These are phyloP conservation scores for Atherinomorus stipes DNA, from an alignment of 2,113 vertebrate species.

Conservation along the genomic window DNA sequence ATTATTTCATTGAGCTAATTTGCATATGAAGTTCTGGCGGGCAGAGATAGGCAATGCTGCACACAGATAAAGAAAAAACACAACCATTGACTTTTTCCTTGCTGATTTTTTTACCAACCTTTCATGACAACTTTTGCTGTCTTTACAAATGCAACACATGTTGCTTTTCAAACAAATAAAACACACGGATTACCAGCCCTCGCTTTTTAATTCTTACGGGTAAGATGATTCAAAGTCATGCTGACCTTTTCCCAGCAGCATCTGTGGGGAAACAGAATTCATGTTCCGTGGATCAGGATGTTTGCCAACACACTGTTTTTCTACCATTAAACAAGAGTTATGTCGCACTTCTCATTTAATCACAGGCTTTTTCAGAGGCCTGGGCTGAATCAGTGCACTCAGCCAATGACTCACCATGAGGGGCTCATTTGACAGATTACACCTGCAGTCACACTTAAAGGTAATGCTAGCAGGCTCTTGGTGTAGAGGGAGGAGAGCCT, in stretches of 20 bases:
- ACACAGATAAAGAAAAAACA: slow-evolving; percentile 53
- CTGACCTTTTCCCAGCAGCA: slow-evolving; percentile 81
- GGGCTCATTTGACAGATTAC: slow-evolving; percentile 79
- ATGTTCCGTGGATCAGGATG: slow-evolving; percentile 68
- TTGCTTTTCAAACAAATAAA: slow-evolving; percentile 47
- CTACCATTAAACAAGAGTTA: slow-evolving; percentile 82
- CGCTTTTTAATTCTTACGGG: slow-evolving; percentile 67
- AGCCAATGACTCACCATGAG: slow-evolving; percentile 69
- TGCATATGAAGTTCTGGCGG: slow-evolving; percentile 50
- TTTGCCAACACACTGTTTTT: slow-evolving; percentile 78
- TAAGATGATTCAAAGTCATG: slow-evolving; percentile 79
- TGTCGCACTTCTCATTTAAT: slow-evolving; percentile 79
- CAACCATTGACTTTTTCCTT: slow-evolving; percentile 43
- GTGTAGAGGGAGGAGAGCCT: slow-evolving; percentile 46
- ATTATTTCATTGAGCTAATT: slow-evolving; percentile 55
- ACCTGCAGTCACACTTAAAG: slow-evolving; percentile 80
- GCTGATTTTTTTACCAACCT: slow-evolving; percentile 2
- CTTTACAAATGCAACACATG: slow-evolving; percentile 52
- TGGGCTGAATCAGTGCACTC: slow-evolving; percentile 55
- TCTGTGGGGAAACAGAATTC: slow-evolving; percentile 73
- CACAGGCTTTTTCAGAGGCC: slow-evolving; percentile 67
- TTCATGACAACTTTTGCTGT: slow-evolving; percentile 50
- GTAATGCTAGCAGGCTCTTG: slow-evolving; percentile 66
- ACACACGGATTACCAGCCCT: slow-evolving; percentile 65
- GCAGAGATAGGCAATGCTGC: slow-evolving; percentile 30